phyloP scores from a whole-genome alignment of 2,888 invertebrate genomes.

The Drosophila neonasuta region DNA sequence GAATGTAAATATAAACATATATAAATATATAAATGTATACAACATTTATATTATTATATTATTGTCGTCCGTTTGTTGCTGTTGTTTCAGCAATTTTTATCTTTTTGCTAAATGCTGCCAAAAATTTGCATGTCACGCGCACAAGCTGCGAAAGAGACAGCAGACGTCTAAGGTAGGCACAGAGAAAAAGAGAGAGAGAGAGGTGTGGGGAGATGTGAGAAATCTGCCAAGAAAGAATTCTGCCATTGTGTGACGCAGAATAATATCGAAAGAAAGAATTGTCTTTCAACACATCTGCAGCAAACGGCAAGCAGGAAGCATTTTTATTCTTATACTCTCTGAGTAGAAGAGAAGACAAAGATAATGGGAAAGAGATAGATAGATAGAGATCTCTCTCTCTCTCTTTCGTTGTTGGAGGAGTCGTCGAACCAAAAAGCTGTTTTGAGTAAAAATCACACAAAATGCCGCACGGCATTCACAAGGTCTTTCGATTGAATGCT shows the following conservation, averaged over 20 bases:
- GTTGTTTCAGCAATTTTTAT: conserved; percentile 29
- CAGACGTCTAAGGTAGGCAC: not conserved
- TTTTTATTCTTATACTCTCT: conserved; percentile 19
- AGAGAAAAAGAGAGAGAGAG: too few relatives aligned
- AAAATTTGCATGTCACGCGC: conserved; percentile 71
- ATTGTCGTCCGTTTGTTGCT: conserved; percentile 19
- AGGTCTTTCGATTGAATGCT: conserved; percentile 61
- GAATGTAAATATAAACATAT: conserved; percentile 26
- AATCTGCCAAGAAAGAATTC: conserved; percentile 16
- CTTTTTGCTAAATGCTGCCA: conserved; percentile 60
- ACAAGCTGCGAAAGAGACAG: conserved; percentile 30
- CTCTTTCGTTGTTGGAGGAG: not conserved
- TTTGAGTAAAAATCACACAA: conserved; percentile 26
- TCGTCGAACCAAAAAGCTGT: conserved; percentile 18
- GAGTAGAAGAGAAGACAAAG: conserved; percentile 24
- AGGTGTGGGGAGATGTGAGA: not conserved
- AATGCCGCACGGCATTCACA: conserved; percentile 67
- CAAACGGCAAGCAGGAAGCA: conserved; percentile 41
- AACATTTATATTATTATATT: conserved; percentile 24
- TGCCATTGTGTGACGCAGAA: conserved; percentile 46
- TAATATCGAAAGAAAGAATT: conserved; percentile 36
- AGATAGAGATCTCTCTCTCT: not conserved
- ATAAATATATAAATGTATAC: not conserved
- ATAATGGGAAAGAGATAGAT: not conserved
- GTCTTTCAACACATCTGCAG: conserved; percentile 9